Base-by-base conservation (phyloP, 1,140 invertebrate species). In the Cotesia glomerata region DNA sequence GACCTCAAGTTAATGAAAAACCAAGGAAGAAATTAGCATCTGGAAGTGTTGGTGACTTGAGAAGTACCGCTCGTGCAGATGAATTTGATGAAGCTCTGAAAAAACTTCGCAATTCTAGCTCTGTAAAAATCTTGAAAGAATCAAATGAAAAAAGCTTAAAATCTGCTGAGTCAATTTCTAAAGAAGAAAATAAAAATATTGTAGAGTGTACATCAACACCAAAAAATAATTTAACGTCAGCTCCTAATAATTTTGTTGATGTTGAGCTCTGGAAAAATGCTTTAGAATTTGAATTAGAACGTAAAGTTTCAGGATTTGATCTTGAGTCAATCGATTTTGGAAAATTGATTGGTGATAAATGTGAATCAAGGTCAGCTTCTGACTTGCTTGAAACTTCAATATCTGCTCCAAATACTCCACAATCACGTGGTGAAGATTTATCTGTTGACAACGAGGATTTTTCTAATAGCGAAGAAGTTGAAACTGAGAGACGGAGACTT, bases 21-120 rank as follows among this genome's bases (percentile, higher is more conserved):
- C 63, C 73, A 1, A 62, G 61, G 16, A 86, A 84, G 39, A 87
- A 84, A 32, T 63, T 82, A 3, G 67, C 78, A 4, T 83, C 81
- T 64, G 89, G 89, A 9, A 91, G 90, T 75, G 90, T 91, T 72
- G 88, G 90, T 13, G 90, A 91, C 75, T 81, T 91, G 39, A 82
- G 88, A 45, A 83, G 82, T 49, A 79, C 83, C 8, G 85, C 85
- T 56, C 77, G 90, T 4, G 86, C 87, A 36, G 87, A 90, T 70
- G 88, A 89, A 35, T 90, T 91, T 74, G 86, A 90, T 72, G 85
- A 89, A 39, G 87, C 89, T 14, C 78, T 91, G 39, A 87, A 85
- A 72, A 90, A 89, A 77, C 76, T 91, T 35, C 85, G 86, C 49
- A 80, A 86, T 75, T 79, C 82, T 59, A 45, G 61, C 16, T 36